Base-by-base conservation (phyloP, 2,113 vertebrate species). In the Melanerpes formicivorus region DNA sequence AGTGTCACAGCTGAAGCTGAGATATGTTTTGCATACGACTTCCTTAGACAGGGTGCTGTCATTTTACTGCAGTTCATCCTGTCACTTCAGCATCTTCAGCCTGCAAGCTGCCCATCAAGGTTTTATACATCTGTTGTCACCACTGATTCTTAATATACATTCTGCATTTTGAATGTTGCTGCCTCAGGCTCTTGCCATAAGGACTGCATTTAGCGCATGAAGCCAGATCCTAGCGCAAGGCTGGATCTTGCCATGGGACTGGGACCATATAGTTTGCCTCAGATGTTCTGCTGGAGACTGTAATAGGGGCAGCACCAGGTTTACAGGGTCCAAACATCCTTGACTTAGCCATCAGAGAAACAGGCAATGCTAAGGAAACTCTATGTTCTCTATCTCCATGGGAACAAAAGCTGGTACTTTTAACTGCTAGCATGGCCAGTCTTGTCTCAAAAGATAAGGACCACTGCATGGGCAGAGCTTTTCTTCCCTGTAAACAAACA, bases 381-480 rank as follows among this genome's bases (percentile, higher is more conserved):
- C 79, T 81, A 42, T 40, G 75, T 81, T 93, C 82, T 91, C 56
- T 40, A 94, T 96, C 94, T 94, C 93, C 93, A 95, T 94, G 87
- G 95, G 88, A 94, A 97, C 95, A 88, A 95, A 94, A 72, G 2
- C 67, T 75, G 73, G 90, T 93, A 75, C 88, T 94, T 94, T 42
- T 84, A 93, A 75, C 82, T 75, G 42, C 76, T 62, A 92, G 56
- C 80, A 56, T 50, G 88, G 84, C 72, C 87, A 89, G 87, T 70
- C 78, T 85, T 93, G 90, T 90, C 80, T 74, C 84, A 93, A 84
- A 88, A 71, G 90, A 87, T 73, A 91, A 88, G 85, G 92, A 94
- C 90, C 79, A 70, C 54, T 87, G 77, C 19, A 54, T 87, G 89
- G 89, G 79, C 55, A 77, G 64, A 21, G 44, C 4, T 94, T 91